These are phyloP conservation scores for Andrena haemorrhoa DNA, from an alignment of 2,888 invertebrate species.

Conservation along the genomic window DNA sequence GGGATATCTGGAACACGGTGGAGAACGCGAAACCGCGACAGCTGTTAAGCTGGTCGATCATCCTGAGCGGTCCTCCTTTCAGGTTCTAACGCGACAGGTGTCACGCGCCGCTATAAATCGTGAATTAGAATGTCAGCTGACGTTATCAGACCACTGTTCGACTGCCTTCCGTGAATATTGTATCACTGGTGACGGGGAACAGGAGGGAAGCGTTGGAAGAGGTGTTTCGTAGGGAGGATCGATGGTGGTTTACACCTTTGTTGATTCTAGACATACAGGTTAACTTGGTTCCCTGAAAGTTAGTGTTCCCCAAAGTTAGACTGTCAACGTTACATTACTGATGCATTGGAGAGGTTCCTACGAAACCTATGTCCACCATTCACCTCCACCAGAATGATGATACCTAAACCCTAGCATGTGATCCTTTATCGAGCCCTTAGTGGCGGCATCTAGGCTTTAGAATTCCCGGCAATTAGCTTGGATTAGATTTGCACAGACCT, in stretches of 20 bases:
- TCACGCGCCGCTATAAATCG: constrained; percentile 54
- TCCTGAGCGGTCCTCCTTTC: constrained; percentile 20
- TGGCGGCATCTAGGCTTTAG: neutral
- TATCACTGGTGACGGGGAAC: neutral
- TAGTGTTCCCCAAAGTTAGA: neutral
- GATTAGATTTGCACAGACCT: neutral
- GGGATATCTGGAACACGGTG: constrained; percentile 13
- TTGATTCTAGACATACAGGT: constrained; percentile 1
- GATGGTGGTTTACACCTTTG: neutral
- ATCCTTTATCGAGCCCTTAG: neutral
- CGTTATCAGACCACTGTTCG: constrained; percentile 43
- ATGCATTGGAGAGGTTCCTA: neutral
- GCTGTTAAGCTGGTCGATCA: constrained; percentile 51
- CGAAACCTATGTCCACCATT: neutral
- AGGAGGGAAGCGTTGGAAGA: neutral
- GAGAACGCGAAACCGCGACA: constrained; percentile 51
- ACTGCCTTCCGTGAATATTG: neutral
- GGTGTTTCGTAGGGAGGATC: neutral
- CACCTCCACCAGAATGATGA: neutral
- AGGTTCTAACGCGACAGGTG: constrained; percentile 51
- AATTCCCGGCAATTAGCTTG: neutral
- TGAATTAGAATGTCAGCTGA: constrained; percentile 68
- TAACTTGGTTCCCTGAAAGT: neutral
- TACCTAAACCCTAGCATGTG: neutral
- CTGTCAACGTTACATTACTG: neutral